These are phyloP conservation scores for Teleogryllus oceanicus DNA, from an alignment of 2,888 invertebrate species.

Conservation along the genomic window DNA sequence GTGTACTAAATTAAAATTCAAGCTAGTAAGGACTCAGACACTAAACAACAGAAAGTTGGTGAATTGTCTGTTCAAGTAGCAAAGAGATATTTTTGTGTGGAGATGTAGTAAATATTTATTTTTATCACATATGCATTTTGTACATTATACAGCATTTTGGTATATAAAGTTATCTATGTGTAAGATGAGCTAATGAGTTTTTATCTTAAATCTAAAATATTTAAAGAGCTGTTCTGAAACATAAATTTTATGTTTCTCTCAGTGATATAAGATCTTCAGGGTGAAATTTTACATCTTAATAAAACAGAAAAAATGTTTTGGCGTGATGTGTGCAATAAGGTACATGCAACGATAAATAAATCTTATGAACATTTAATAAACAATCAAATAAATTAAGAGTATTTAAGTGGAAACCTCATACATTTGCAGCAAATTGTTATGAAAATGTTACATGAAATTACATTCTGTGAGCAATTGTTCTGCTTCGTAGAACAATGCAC, in stretches of 20 bases:
- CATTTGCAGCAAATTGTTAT: not conserved
- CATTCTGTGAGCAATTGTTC: not conserved
- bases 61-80: not conserved
- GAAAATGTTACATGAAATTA: not conserved
- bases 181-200: not conserved
- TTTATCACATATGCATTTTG: constrained; percentile 7
- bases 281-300: not conserved
- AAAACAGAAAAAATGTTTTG: not conserved
- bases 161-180: constrained; percentile 4
- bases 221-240: not conserved
- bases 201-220: not conserved
- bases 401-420: constrained; percentile 7
- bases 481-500: no score
- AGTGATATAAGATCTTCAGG: not conserved
- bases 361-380: not conserved
- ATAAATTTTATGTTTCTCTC: constrained; percentile 18
- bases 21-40: no score
- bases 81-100: not conserved
- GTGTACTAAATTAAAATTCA: no score
- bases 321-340: not conserved
- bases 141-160: not conserved
- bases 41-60: no score
- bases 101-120: constrained; percentile 10
- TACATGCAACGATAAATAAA: not conserved
- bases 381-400: not conserved